Evolutionary conservation across 1,140 invertebrate genomes (phyloP).

Genomic region (Neoseiulus cucumeris): DNA sequence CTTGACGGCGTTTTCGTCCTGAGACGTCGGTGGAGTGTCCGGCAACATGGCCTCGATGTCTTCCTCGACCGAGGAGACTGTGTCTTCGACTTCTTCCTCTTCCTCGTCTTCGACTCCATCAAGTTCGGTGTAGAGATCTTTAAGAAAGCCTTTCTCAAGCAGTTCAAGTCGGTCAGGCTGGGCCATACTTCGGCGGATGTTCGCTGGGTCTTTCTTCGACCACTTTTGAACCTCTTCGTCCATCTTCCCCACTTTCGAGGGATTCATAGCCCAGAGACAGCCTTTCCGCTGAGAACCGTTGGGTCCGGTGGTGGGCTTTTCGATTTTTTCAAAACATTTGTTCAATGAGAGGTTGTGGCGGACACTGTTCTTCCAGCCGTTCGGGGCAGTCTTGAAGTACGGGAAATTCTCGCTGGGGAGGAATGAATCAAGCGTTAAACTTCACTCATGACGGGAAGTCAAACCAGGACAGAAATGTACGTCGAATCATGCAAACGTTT

Average conservation of each 20-base stretch:
- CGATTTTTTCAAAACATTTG: conserved; percentile 94
- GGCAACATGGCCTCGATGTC: neutral
- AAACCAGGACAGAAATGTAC: too few relatives aligned
- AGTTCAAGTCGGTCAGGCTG: conserved; percentile 19
- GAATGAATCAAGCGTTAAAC: too few relatives aligned
- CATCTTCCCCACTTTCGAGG: conserved; percentile 80
- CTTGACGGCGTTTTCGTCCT: neutral
- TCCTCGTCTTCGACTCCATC: conserved; percentile 6
- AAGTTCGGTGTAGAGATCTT: conserved; percentile 7
- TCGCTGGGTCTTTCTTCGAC: conserved; percentile 70
- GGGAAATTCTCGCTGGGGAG: conserved; percentile 74
- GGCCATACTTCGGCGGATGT: conserved; percentile 35
- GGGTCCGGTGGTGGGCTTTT: conserved; percentile 43
- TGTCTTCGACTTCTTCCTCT: neutral
- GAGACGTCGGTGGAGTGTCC: neutral
- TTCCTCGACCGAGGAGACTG: neutral
- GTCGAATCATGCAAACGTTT: too few relatives aligned
- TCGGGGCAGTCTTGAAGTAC: conserved; percentile 88
- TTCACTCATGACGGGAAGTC: too few relatives aligned
- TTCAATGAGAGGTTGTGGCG: conserved; percentile 85
- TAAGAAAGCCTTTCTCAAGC: conserved; percentile 17
- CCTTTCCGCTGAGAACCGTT: conserved; percentile 45
- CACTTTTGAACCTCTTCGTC: conserved; percentile 92
- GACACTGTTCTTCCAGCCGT: conserved; percentile 94
- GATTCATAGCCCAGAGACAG: conserved; percentile 90